Percentiles rank a stretch among this genome's conserved stretches.
Conservation (phyloP, 1,140 invertebrate species). For the Ceratina australensis region DNA sequence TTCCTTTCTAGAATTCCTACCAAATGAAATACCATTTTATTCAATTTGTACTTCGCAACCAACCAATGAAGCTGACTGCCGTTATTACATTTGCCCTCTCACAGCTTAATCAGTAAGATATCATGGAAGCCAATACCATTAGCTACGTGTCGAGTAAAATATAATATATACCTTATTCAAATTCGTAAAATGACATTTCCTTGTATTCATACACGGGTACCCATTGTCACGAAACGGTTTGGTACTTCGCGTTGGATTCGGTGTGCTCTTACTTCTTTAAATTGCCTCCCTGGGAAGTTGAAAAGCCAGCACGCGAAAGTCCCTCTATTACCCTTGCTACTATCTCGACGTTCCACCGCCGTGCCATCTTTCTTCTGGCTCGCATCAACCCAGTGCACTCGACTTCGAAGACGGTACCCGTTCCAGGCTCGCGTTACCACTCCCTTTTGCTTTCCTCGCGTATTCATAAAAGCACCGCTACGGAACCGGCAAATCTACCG, state of each 20-base stretch:
- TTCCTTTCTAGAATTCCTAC: too few species aligned
- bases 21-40: too few species aligned
- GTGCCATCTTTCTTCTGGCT: slow-evolving; percentile 35
- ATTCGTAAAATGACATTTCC: too few species aligned
- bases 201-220: too few species aligned
- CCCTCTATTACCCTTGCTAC: slow-evolving; percentile 50
- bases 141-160: neutral
- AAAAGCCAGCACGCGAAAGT: slow-evolving; percentile 44
- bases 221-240: neutral
- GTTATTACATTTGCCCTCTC: too few species aligned
- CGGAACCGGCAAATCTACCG: slow-evolving; percentile 26
- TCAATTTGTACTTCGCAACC: too few species aligned
- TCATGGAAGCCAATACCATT: neutral
- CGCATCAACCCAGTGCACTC: slow-evolving; percentile 24
- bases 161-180: too few species aligned
- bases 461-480: slow-evolving; percentile 20
- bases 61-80: too few species aligned
- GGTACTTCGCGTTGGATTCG: neutral
- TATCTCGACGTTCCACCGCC: slow-evolving; percentile 2
- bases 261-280: slow-evolving; percentile 35
- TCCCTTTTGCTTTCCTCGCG: slow-evolving; percentile 11
- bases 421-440: slow-evolving; percentile 27
- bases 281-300: neutral
- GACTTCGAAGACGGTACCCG: slow-evolving; percentile 35
- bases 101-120: too few species aligned